Conservation (phyloP, 64 coral and sea anemone species). For the Montipora efflorescens region DNA sequence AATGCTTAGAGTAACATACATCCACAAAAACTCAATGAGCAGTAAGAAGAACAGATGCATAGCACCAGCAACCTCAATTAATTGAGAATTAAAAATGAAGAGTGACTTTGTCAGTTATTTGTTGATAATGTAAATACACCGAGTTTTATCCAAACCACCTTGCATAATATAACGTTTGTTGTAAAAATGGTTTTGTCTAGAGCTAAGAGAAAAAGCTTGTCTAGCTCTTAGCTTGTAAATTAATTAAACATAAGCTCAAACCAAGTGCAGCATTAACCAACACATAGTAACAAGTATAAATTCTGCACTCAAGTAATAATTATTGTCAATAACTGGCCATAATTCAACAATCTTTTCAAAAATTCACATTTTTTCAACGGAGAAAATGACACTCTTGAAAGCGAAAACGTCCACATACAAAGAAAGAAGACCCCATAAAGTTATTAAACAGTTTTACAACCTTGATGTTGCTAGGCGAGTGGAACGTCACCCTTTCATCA, state of each 20-base stretch:
- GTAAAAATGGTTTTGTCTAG: not conserved
- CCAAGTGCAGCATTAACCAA: not conserved
- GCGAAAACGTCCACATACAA: not conserved
- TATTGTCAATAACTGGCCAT: not conserved
- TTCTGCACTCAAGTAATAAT: not conserved
- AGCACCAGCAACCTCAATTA: constrained; percentile 21
- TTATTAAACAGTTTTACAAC: not conserved
- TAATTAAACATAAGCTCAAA: not conserved
- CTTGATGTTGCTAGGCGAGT: not conserved
- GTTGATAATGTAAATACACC: constrained; percentile 43
- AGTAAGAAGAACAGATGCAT: not conserved
- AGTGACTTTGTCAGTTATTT: constrained; percentile 50
- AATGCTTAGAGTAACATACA: no score
- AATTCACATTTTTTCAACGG: not conserved
- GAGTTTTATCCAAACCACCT: not conserved
- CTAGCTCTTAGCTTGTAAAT: not conserved
- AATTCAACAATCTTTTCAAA: constrained; percentile 1
- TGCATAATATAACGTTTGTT: not conserved
- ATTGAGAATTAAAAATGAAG: constrained; percentile 37
- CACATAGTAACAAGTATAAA: not conserved
- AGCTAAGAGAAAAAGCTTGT: not conserved
- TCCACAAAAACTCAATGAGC: not conserved
- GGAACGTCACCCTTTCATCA: not conserved
- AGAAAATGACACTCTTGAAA: not conserved
- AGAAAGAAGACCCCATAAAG: not conserved